A percentile compares a stretch with the other conserved stretches of the same genome.
Evolutionary conservation across 1,140 invertebrate genomes (phyloP).

Genomic region (Achroia grisella): DNA sequence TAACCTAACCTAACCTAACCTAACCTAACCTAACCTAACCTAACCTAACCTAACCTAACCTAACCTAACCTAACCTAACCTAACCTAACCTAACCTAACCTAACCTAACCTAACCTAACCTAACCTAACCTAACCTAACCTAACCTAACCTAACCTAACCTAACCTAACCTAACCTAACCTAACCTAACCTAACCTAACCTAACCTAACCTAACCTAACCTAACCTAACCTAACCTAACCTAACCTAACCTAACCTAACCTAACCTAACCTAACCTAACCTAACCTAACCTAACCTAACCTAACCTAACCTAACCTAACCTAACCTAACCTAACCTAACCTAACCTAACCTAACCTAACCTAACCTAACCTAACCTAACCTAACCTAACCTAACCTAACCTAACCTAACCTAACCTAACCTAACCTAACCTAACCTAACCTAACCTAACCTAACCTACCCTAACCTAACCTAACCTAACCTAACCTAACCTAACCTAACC

Average conservation of each 20-base stretch:
- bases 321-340: constrained; percentile 27
- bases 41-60: constrained; percentile 31
- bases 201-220: constrained; percentile 17
- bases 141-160: constrained; percentile 19
- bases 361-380: constrained; percentile 39
- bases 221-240: constrained; percentile 14
- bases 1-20: constrained; percentile 8
- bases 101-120: constrained; percentile 25
- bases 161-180: constrained; percentile 15
- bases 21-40: constrained; percentile 14
- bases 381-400: constrained; percentile 31
- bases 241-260: constrained; percentile 14
- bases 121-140: constrained; percentile 17
- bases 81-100: constrained; percentile 23
- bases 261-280: constrained; percentile 5
- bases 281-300: constrained; percentile 20
- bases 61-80: constrained; percentile 23
- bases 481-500: constrained; percentile 23
- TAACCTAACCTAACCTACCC: too few relatives aligned
- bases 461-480: too few relatives aligned
- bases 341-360: constrained; percentile 36
- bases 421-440: constrained; percentile 19
- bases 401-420: constrained; percentile 8
- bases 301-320: constrained; percentile 14
- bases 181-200: constrained; percentile 16